phyloP scores from a whole-genome alignment of 2,888 invertebrate species.

The Zele albiditarsus region DNA sequence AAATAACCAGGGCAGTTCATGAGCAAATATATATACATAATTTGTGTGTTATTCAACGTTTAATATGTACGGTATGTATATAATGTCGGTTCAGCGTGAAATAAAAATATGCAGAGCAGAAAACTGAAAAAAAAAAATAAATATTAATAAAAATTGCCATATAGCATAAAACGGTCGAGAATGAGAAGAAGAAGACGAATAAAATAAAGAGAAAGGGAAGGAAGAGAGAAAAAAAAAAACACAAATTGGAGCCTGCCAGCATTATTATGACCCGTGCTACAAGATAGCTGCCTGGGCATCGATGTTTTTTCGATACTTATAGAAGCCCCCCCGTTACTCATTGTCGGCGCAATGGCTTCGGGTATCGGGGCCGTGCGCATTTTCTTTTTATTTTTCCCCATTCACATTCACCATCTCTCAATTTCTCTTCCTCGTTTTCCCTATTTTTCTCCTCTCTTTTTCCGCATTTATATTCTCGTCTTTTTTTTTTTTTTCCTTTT shows the following conservation, averaged over 20 bases:
- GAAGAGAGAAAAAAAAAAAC: neutral
- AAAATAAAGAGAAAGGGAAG: neutral
- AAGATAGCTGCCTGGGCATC: conserved; percentile 41
- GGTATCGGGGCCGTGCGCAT: conserved; percentile 41
- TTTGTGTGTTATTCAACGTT: neutral
- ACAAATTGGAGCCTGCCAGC: conserved; percentile 30
- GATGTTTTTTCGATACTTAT: conserved; percentile 47
- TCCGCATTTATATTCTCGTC: neutral
- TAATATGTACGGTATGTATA: neutral
- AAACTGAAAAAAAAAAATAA: no score
- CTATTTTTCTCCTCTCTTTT: conserved; percentile 23
- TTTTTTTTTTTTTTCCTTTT: conserved; percentile 10
- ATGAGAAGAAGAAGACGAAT: conserved; percentile 15
- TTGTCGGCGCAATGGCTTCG: conserved; percentile 42
- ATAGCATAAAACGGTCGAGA: neutral
- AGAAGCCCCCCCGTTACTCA: conserved; percentile 41
- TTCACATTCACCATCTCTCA: conserved; percentile 34
- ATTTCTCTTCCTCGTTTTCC: conserved; percentile 17
- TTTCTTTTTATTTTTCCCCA: conserved; percentile 40
- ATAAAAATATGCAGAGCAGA: neutral
- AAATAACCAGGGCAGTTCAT: neutral
- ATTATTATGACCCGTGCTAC: conserved; percentile 39
- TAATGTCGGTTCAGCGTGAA: neutral
- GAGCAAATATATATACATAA: neutral
- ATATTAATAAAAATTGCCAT: neutral